phyloP scores from a whole-genome alignment of 2,888 invertebrate species.

The Diploptera punctata region DNA sequence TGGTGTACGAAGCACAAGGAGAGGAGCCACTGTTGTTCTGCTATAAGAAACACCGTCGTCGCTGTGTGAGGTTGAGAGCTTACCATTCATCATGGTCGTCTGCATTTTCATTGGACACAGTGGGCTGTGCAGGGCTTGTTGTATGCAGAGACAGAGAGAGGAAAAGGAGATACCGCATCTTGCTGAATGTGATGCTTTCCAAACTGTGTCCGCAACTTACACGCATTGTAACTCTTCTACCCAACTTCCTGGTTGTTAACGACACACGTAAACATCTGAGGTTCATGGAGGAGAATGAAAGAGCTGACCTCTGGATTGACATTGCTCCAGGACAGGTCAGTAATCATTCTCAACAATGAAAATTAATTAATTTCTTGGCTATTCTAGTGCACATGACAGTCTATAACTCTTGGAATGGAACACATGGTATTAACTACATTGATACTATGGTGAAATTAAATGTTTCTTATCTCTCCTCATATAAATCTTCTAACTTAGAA shows the following conservation, averaged over 20 bases:
- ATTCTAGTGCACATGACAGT: too few relatives aligned
- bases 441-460: too few relatives aligned
- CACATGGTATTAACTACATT: too few relatives aligned
- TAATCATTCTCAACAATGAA: too few relatives aligned
- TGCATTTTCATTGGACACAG: conserved; percentile 69
- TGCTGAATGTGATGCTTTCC: conserved; percentile 72
- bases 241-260: conserved; percentile 80
- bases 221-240: conserved; percentile 78
- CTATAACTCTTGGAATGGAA: too few relatives aligned
- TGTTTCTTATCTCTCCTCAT: too few relatives aligned
- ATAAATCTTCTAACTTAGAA: too few relatives aligned
- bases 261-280: conserved; percentile 67
- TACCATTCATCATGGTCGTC: conserved; percentile 71
- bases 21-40: conserved; percentile 76
- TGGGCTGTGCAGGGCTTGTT: conserved; percentile 77
- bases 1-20: conserved; percentile 62
- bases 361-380: too few relatives aligned
- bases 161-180: conserved; percentile 73
- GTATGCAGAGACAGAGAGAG: conserved; percentile 70
- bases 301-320: conserved; percentile 84
- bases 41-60: conserved; percentile 61
- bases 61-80: conserved; percentile 61
- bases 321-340: conserved; percentile 72
- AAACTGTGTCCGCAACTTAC: conserved; percentile 76
- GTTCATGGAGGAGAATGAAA: conserved; percentile 87